phyloP scores from a whole-genome alignment of 2,113 vertebrate species.

The Antennarius striatus region DNA sequence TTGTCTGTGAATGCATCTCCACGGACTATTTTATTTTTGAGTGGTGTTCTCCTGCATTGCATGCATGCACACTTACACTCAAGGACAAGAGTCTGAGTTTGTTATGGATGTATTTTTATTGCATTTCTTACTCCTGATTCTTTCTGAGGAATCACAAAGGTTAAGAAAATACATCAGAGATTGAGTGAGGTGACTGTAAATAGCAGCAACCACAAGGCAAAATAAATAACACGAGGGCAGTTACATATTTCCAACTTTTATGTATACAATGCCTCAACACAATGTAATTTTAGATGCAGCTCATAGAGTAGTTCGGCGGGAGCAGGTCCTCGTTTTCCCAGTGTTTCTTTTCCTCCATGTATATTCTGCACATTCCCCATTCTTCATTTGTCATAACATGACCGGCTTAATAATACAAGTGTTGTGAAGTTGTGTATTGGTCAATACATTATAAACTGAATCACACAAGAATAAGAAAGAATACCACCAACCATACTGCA shows the following conservation, averaged over 20 bases:
- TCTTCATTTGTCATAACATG: neutral
- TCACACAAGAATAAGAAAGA: neutral
- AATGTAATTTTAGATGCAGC: slow-evolving; percentile 9
- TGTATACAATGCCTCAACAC: slow-evolving; percentile 6
- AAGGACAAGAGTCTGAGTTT: too few relatives aligned
- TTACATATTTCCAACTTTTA: slow-evolving; percentile 7
- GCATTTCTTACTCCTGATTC: neutral
- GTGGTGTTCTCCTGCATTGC: slow-evolving; percentile 4
- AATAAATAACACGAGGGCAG: slow-evolving; percentile 14
- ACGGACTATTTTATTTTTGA: slow-evolving; percentile 21
- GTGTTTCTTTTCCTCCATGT: slow-evolving; percentile 4
- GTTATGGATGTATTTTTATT: neutral
- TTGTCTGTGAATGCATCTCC: slow-evolving; percentile 62
- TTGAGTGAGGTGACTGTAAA: slow-evolving; percentile 5
- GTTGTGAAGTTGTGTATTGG: too few relatives aligned
- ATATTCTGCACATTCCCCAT: slow-evolving; percentile 20
- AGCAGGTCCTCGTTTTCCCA: slow-evolving; percentile 22
- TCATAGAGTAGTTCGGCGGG: neutral
- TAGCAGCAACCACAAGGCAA: slow-evolving; percentile 4
- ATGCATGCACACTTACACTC: slow-evolving; percentile 3
- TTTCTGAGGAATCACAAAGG: neutral
- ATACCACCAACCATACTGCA: neutral
- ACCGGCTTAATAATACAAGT: neutral
- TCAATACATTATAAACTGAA: slow-evolving; percentile 1
- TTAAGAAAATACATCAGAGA: slow-evolving; percentile 1